These are phyloP conservation scores for Fundulus diaphanus DNA, from an alignment of 2,797 vertebrate genomes.

Conservation along the genomic window DNA sequence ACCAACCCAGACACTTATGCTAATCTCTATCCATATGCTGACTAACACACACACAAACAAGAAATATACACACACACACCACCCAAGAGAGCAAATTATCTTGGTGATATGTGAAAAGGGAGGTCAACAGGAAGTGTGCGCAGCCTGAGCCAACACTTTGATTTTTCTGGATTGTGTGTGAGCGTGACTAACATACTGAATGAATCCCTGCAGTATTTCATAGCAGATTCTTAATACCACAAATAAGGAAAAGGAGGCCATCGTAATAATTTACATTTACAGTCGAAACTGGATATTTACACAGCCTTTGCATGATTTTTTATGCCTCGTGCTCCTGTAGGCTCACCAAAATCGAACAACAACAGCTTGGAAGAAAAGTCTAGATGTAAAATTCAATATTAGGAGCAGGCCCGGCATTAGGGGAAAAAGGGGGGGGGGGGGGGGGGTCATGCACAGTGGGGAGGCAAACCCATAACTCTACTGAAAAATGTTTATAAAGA, in stretches of 20 bases:
- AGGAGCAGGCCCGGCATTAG: no score
- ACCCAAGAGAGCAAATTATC: slow-evolving; percentile 59
- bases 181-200: slow-evolving; percentile 16
- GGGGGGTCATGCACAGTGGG: no score
- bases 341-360: no score
- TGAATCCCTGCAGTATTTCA: slow-evolving; percentile 25
- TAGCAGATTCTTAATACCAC: not conserved
- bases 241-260: slow-evolving; percentile 15
- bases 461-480: no score
- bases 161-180: slow-evolving; percentile 2
- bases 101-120: slow-evolving; percentile 39
- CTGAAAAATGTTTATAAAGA: no score
- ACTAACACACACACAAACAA: slow-evolving; percentile 24
- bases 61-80: slow-evolving; percentile 9
- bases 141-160: slow-evolving; percentile 21
- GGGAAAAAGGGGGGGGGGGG: no score
- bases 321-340: no score
- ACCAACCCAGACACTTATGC: slow-evolving; percentile 52
- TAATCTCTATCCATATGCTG: slow-evolving; percentile 69
- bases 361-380: no score
- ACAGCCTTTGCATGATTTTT: no score
- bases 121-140: slow-evolving; percentile 48
- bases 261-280: slow-evolving; percentile 5
- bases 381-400: no score
- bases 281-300: not conserved